Base-by-base conservation (phyloP, 2,888 invertebrate genomes). In the Orthonychiurus folsomi region DNA sequence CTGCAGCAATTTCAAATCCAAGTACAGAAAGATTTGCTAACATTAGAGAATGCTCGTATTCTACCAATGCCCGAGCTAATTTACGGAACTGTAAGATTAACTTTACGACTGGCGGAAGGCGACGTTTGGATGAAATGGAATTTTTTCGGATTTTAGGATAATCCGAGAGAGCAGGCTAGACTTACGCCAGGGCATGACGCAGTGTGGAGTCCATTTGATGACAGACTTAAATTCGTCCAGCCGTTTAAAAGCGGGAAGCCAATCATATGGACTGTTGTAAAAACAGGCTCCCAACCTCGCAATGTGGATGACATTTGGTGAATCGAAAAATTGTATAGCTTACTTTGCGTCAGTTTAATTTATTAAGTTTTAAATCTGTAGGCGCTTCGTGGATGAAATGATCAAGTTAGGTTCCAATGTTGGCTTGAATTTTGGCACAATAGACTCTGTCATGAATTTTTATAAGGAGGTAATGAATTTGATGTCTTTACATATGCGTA, bases 401-500 rank as follows among this genome's bases (percentile, higher is more conserved):
- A 37, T 37, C 5, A 37, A 15, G 9, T 9, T 15, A 9, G 37
- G 9, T 9, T 15, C 9, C 37, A 37, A 37, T 9, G 23, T 9
- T 61, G 64, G 64, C 37, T 60, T 27, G 20, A 9, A 26, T 56
- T n/a, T 56, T 2, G 56, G 28, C 3, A 28, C 26, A 3, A 9
- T 37, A 9, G 27, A 56, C 2, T 3, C 3, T 18, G 56, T 56
- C 5, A 28, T 56, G 28, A 27, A 28, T 2, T 28, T 28, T 21
- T 56, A 56, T 28, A 27, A 28, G 3, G 27, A 9, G 37, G 56
- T 56, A 12, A 28, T 20, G n/a, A n/a, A n/a, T n/a, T n/a, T n/a
- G n/a, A n/a, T n/a, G n/a, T n/a, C n/a, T n/a, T n/a, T n/a, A n/a
- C n/a, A n/a, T n/a, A n/a, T n/a, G n/a, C n/a, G n/a, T n/a, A n/a